Conservation (phyloP, 2,888 invertebrate species). For the Melikaiella ostensackeni region DNA sequence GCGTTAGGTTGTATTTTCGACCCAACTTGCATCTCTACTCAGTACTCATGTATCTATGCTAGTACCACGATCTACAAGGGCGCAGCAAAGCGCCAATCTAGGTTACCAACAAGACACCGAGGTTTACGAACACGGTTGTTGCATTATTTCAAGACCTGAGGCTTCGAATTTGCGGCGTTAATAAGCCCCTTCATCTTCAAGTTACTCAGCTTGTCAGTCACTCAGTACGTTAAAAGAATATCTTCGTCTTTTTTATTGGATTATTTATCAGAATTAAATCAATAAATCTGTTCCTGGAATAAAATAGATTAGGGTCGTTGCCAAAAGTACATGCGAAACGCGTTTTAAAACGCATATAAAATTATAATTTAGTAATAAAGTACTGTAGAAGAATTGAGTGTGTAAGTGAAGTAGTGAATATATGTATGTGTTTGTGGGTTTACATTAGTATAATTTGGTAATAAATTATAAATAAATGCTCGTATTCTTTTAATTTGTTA, state of each 20-base stretch:
- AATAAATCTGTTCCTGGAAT: no score
- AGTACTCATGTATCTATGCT: constrained; percentile 51
- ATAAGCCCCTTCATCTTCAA: neutral
- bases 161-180: constrained; percentile 71
- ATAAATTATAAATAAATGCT: no score
- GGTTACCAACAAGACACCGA: constrained; percentile 40
- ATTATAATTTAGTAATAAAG: no score
- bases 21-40: constrained; percentile 57
- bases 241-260: neutral
- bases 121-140: constrained; percentile 71
- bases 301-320: no score
- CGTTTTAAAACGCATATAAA: no score
- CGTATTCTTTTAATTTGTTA: no score
- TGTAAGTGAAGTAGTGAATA: no score
- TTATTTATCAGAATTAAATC: neutral
- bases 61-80: constrained; percentile 11
- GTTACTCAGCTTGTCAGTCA: neutral
- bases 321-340: no score
- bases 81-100: constrained; percentile 37
- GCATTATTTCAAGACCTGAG: constrained; percentile 72
- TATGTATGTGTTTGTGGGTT: no score
- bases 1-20: constrained; percentile 57
- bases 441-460: no score
- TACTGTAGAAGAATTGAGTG: no score
- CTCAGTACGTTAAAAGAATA: neutral